Evolutionary conservation across 2,888 invertebrate species (phyloP), one percentile per base, ranked within the genome.

Genomic region (Sminthurinus aureus): DNA sequence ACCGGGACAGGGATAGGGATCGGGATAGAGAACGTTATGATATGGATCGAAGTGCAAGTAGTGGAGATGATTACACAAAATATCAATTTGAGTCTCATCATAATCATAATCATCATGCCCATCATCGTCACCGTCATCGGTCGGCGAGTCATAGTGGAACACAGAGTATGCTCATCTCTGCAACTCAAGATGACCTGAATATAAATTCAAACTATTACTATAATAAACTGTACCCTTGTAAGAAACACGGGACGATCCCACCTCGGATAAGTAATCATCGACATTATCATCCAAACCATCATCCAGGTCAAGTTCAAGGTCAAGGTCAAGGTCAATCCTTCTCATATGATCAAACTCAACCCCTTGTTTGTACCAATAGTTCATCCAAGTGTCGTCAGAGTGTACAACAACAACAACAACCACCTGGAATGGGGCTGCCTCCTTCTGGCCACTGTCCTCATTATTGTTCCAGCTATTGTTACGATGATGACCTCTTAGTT

Each of bases 401-500:
- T 24, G 20, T 18, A 11, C 51, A 64, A 38, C 66, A 26, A 58
- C 18, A n/a, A 15, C 4, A 3, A 18, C n/a, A 18, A 8, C 20
- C 51, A 3, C 64, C 64, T 15, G n/a, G n/a, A n/a, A n/a, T n/a
- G 1, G 38, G 38, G 1, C 38, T 38, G 6, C 24, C 22, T n/a
- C 13, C 22, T 38, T 22, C 73, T 20, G 20, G 26, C 4, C 20
- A 12, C 20, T 15, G 38, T 26, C 76, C 50, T 20, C 18, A 52
- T 22, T 76, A 58, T 22, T 76, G 76, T 51, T 11, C 51, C 20
- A 38, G 64, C 22, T 51, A 73, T 13, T 38, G 38, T 38, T 84
- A 76, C 79, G 83, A 80, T 38, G 83, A 84, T 24, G 85, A 86
- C 75, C 67, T 83, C 8, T 20, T 64, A 12, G 26, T 64, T 67